Evolutionary conservation across 2,888 invertebrate species (phyloP), one percentile per base, ranked within the genome.

Genomic region (Athripsodes cinereus): DNA sequence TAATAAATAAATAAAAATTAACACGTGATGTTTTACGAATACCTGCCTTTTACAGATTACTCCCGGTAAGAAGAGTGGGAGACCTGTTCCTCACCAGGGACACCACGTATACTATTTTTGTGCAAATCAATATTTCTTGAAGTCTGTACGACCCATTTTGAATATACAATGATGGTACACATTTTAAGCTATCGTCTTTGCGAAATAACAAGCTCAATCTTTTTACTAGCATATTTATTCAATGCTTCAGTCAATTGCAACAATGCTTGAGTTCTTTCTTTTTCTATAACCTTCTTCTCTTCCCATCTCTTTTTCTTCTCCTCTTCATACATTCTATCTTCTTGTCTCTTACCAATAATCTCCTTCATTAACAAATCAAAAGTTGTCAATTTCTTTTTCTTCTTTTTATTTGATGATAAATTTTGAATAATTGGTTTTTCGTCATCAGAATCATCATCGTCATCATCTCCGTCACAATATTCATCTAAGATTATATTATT

Each of bases 241-340:
- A 53, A 19, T n/a, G 53, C 53, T 22, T 16, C 26, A 1, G 53
- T 53, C 26, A 53, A 46, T 11, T 44, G 53, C 18, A 53, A 22
- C 11, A 53, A 16, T n/a, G 53, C 53, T 46, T 53, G 53, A 8
- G 46, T 53, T 22, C 46, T 53, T 40, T 53, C 53, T 11, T 22
- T 22, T 44, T 53, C 53, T 6, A 53, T 53, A 2, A 46, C 40
- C 21, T 53, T 53, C 16, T 44, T 53, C 21, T 53, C 53, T 18
- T 53, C 53, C 53, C 53, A 53, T 22, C 53, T 53, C 22, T 44
- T 5, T 16, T 16, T 40, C 18, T 53, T 53, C 19, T 44, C 53
- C 16, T 53, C 53, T 6, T 44, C 8, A 44, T 22, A 40, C 18
- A 22, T 53, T 46, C 22, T 53, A 53, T 53, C 53, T 44, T 53